phyloP scores from a whole-genome alignment of 2,797 vertebrate genomes.

The Lutjanus campechanus region DNA sequence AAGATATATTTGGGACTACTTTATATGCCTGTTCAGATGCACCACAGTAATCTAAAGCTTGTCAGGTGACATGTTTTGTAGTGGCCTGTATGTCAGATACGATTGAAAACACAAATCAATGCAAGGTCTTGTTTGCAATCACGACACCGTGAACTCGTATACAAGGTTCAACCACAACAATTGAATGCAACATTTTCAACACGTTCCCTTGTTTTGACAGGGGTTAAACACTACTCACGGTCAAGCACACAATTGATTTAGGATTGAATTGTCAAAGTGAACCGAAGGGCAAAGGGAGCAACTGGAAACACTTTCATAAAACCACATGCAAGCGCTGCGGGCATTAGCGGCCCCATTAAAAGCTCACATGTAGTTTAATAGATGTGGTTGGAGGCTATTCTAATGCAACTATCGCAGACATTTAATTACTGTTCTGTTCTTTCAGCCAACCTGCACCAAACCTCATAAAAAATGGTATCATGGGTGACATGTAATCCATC shows the following conservation, averaged over 20 bases:
- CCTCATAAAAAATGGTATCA: conserved; percentile 14
- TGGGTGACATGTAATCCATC: conserved; percentile 16
- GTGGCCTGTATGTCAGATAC: conserved; percentile 18
- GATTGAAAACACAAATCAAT: conserved; percentile 75
- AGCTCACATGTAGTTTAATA: conserved; percentile 35
- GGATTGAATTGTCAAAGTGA: conserved; percentile 69
- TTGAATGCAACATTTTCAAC: conserved; percentile 55
- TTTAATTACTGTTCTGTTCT: conserved; percentile 42
- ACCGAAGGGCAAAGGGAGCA: conserved; percentile 61
- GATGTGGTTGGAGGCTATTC: conserved; percentile 28
- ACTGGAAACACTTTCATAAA: conserved; percentile 62
- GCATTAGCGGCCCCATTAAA: conserved; percentile 27
- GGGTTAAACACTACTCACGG: conserved; percentile 53
- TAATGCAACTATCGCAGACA: conserved; percentile 18
- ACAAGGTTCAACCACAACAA: conserved; percentile 73
- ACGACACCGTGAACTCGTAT: conserved; percentile 72
- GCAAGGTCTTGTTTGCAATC: conserved; percentile 48
- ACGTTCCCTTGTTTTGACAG: conserved; percentile 68
- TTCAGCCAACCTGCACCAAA: conserved; percentile 23
- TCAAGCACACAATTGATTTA: conserved; percentile 72
- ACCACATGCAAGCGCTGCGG: conserved; percentile 28
- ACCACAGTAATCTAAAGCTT: neutral
- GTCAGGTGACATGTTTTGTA: conserved; percentile 15
- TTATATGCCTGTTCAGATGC: neutral
- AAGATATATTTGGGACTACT: neutral